Base-by-base conservation (phyloP, 2,888 invertebrate species). In the Dysmachus trigonus region DNA sequence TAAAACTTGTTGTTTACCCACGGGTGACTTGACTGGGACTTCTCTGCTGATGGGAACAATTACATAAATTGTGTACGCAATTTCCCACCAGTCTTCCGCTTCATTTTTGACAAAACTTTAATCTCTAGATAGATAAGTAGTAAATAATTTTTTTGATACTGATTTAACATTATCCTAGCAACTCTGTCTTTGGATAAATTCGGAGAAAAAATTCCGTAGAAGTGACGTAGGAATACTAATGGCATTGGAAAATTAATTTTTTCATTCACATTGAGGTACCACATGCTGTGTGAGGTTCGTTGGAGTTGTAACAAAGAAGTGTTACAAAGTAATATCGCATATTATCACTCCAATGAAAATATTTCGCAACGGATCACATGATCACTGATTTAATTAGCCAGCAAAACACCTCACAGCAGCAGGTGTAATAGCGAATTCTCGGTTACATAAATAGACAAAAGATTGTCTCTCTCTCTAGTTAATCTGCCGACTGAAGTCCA, bases 1-100 rank as follows among this genome's bases (percentile, higher is more conserved):
- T 53, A 81, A 81, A 81, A 81, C 41, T 81, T 53, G 27, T 33
- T 81, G 62, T 81, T 81, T 81, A 18, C 27, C 62, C 62, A 27
- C 62, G 10, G 62, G n/a, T 18, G 31, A 53, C 53, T 81, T 53
- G 81, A 53, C 81, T 81, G 7, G 62, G 35, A 22, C 62, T 73
- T 15, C 4, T 33, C 4, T 33, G 73, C n/a, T 33, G 73, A 77
- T 77, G 77, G 77, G 27, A 10, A 30, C 30, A 77, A 77, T 77
- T 77, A 77, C 47, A 77, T 77, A 77, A 77, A 77, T 41, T 81
- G 51, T 81, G 62, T 81, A 81, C 62, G 81, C 53, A 41, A 81
- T 81, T 81, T 53, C 33, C 53, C n/a, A 62, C 38, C 77, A 77
- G n/a, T 73, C 1, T 33, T 73, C 73, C 73, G 31, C 18, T 73